phyloP scores from a whole-genome alignment of 1,140 invertebrate species.

The Zaprionus ornatus region DNA sequence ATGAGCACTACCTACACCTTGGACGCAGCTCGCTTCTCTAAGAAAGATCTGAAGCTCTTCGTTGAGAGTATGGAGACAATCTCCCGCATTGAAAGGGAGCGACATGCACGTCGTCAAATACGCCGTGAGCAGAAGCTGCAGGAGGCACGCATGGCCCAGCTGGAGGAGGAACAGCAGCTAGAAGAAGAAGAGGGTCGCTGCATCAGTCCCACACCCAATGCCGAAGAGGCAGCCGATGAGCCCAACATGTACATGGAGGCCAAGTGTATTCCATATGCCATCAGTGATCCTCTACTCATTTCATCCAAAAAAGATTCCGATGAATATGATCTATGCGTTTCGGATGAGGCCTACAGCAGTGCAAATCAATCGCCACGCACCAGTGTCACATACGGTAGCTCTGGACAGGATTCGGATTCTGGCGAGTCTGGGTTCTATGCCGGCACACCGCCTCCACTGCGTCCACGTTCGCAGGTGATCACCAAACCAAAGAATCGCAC shows the following conservation, averaged over 20 bases:
- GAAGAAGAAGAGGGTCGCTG: constrained; percentile 26
- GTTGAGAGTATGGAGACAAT: constrained; percentile 73
- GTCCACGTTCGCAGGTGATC: constrained; percentile 54
- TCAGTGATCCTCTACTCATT: constrained; percentile 24
- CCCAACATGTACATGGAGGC: constrained; percentile 58
- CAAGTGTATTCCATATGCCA: constrained; percentile 64
- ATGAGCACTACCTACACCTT: constrained; percentile 45
- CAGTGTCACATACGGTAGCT: constrained; percentile 65
- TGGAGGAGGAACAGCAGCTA: constrained; percentile 23
- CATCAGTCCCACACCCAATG: constrained; percentile 56
- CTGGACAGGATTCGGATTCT: constrained; percentile 44
- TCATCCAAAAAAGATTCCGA: constrained; percentile 4
- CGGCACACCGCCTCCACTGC: constrained; percentile 33
- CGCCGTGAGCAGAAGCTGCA: constrained; percentile 39
- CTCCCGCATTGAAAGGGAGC: constrained; percentile 55
- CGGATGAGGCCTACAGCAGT: constrained; percentile 69
- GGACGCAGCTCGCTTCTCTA: constrained; percentile 52
- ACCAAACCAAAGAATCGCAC: constrained; percentile 43
- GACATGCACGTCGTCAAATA: constrained; percentile 47
- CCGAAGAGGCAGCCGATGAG: constrained; percentile 63
- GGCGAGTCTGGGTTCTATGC: constrained; percentile 64
- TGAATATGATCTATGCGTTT: constrained; percentile 42
- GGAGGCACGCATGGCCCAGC: constrained; percentile 34
- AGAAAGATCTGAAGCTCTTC: constrained; percentile 57
- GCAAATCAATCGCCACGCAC: constrained; percentile 45